Evolutionary conservation across 1,140 invertebrate species (phyloP).

Genomic region (Drosophila lowei): DNA sequence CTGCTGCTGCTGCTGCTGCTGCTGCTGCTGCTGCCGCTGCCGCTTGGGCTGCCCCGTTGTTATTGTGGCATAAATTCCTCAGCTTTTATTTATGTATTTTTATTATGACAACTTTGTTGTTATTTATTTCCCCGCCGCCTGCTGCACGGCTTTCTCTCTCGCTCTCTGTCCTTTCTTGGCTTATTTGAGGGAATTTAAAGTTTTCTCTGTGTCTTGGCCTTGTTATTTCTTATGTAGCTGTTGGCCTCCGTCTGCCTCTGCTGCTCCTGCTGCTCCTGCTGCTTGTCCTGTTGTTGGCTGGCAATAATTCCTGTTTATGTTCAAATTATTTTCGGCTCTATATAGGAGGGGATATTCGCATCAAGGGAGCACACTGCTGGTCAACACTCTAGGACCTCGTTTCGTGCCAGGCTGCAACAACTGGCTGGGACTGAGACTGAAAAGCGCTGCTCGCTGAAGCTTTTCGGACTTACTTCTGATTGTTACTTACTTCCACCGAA

Average conservation of each 20-base stretch:
- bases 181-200: constrained; percentile 53
- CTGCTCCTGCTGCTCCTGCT: constrained; percentile 6
- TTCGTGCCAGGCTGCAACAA: neutral
- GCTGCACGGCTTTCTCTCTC: too few relatives aligned
- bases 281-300: constrained; percentile 29
- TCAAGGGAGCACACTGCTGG: constrained; percentile 14
- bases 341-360: constrained; percentile 18
- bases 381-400: neutral
- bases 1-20: constrained; percentile 1
- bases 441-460: too few relatives aligned
- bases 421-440: too few relatives aligned
- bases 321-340: constrained; percentile 69
- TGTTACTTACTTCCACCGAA: too few relatives aligned
- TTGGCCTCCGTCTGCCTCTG: neutral
- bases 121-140: constrained; percentile 35
- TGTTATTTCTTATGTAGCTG: constrained; percentile 39
- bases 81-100: constrained; percentile 70
- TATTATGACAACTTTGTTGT: constrained; percentile 71
- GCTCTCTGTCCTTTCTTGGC: neutral
- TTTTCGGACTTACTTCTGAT: too few relatives aligned
- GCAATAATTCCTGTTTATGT: constrained; percentile 78
- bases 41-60: neutral
- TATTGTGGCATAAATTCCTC: constrained; percentile 50
- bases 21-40: constrained; percentile 1
- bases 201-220: constrained; percentile 43